Evolutionary conservation across 2,888 invertebrate genomes (phyloP), one percentile per base, ranked within the genome.

Genomic region (Deilephila porcellus): DNA sequence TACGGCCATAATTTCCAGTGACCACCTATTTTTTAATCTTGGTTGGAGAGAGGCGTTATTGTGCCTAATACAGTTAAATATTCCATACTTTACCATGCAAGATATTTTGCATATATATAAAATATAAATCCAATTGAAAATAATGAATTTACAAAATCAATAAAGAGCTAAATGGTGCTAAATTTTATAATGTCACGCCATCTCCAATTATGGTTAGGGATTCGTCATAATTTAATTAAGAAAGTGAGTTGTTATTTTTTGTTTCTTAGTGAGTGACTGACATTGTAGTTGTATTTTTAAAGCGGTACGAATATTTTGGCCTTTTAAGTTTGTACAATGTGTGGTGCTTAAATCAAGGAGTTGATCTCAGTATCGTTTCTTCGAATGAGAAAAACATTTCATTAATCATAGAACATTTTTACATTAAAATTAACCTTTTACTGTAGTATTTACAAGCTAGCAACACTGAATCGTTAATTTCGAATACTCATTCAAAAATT

Each of bases 251-350:
- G 81, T 82, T 82, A 79, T 78, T 83, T 84, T 81, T 83, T 60
- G 76, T 84, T 82, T 75, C 76, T 77, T 81, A 80, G 75, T 75
- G 85, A 82, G 81, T 85, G 85, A 83, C 80, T 87, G 88, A 81
- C 79, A 78, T 56, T 29, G 32, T 73, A 73, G 72, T 52, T 67
- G 79, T 77, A 73, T 77, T 78, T 79, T 76, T 77, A 72, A 72
- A 78, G 78, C 84, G 86, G 85, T 87, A 83, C 86, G 87, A 86
- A 86, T 86, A 79, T 85, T 83, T 76, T 84, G 67, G 34, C 37
- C 45, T 59, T 56, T 19, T 14, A 29, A 62, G 32, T n/a, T 32
- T 62, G 6, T 32, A 19, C 11, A 17, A 17, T 25, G 63, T 34
- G 25, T 67, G 67, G 25, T 67, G 45, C 52, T 52, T 67, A 7